phyloP scores from a whole-genome alignment of 2,113 vertebrate genomes.

The Pelobates fuscus region DNA sequence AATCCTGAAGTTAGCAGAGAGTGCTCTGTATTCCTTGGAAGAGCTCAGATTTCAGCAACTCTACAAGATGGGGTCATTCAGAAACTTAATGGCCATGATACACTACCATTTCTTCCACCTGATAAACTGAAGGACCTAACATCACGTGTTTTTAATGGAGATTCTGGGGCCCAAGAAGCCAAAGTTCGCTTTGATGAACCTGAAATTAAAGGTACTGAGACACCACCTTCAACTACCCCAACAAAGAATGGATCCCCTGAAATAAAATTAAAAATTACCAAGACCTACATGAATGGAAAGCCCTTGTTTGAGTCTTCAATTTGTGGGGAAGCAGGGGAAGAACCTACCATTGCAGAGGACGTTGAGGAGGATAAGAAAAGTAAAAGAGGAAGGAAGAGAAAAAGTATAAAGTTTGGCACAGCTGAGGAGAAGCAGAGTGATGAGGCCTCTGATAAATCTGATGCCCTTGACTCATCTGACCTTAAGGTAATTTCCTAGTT shows the following conservation, averaged over 20 bases:
- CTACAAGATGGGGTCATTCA: conserved; percentile 86
- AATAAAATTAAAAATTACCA: conserved; percentile 87
- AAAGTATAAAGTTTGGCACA: conserved; percentile 72
- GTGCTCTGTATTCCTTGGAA: conserved; percentile 84
- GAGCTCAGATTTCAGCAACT: conserved; percentile 81
- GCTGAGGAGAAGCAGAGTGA: conserved; percentile 68
- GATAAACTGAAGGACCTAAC: conserved; percentile 91
- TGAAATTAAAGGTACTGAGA: conserved; percentile 77
- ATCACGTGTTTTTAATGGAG: conserved; percentile 87
- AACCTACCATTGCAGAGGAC: conserved; percentile 61
- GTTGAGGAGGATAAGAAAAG: conserved; percentile 54
- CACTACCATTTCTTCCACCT: conserved; percentile 72
- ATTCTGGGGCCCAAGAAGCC: conserved; percentile 76
- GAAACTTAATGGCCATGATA: conserved; percentile 83
- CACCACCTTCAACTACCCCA: conserved; percentile 72
- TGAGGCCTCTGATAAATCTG: conserved; percentile 61
- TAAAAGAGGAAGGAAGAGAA: conserved; percentile 69
- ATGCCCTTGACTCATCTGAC: conserved; percentile 59
- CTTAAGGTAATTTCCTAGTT: conserved; percentile 62
- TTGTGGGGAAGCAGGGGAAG: conserved; percentile 74
- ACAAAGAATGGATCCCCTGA: conserved; percentile 82
- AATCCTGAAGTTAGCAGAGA: conserved; percentile 80
- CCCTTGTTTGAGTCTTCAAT: conserved; percentile 82
- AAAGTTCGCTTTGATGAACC: conserved; percentile 75
- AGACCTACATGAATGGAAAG: conserved; percentile 84